A percentile compares a stretch with the other conserved stretches of the same genome.
phyloP scores from a whole-genome alignment of 2,113 vertebrate genomes.

The Barnardius zonarius region DNA sequence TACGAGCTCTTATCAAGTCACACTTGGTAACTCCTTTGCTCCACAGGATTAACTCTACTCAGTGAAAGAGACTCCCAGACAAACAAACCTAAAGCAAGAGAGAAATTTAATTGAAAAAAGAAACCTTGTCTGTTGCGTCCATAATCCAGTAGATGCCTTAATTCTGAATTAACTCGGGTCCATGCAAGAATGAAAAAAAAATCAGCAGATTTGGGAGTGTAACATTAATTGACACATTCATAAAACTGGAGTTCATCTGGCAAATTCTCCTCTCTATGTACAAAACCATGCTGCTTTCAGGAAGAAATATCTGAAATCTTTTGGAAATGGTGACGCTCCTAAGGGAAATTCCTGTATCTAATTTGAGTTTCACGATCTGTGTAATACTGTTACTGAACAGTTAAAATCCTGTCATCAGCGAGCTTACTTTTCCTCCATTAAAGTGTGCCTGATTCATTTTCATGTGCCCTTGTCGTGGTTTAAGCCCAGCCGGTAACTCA shows the following conservation, averaged over 20 bases:
- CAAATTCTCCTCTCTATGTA: neutral
- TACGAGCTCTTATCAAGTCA: neutral
- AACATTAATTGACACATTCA: neutral
- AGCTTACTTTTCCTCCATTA: neutral
- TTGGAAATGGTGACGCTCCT: neutral
- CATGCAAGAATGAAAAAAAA: neutral
- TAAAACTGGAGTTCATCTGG: neutral
- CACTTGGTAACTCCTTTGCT: neutral
- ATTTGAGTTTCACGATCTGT: neutral
- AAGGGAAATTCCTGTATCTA: neutral
- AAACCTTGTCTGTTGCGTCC: neutral
- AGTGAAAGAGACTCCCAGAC: neutral
- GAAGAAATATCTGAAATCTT: neutral
- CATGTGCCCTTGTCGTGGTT: neutral
- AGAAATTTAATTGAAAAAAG: neutral
- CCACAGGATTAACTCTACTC: neutral
- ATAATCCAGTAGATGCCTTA: neutral
- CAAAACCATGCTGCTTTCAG: neutral
- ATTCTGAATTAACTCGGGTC: neutral
- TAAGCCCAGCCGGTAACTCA: neutral
- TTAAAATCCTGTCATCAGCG: neutral
- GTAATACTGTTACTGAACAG: neutral
- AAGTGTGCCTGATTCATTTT: neutral
- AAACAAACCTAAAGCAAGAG: neutral
- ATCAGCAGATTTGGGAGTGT: neutral